Evolutionary conservation across 2,888 invertebrate species (phyloP).

Genomic region (Xestia ashworthii): DNA sequence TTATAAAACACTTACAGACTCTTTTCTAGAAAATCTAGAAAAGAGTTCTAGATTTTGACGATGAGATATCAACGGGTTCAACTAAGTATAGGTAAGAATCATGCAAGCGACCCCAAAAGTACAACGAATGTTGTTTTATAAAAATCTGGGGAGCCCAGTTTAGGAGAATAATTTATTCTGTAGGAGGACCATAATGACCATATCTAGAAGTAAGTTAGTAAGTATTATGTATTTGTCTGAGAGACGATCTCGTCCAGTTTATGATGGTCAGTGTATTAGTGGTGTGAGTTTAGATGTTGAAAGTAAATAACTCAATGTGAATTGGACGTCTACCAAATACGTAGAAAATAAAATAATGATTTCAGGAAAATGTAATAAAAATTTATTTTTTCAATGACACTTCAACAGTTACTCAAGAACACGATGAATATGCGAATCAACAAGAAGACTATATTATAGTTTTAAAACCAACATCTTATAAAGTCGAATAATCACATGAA

Average conservation of each 20-base stretch:
- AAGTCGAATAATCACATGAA: conserved; percentile 17
- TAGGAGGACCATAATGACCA: background rate
- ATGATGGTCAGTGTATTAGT: background rate
- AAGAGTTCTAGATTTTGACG: too few relatives aligned
- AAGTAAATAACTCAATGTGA: background rate
- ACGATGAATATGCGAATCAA: background rate
- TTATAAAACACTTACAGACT: background rate
- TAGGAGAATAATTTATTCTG: background rate
- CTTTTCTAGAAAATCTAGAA: too few relatives aligned
- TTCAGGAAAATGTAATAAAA: background rate
- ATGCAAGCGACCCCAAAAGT: too few relatives aligned
- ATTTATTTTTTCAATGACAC: background rate
- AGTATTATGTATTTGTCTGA: too few relatives aligned
- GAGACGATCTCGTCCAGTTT: background rate
- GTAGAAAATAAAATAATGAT: background rate
- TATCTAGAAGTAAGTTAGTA: background rate
- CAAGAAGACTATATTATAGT: background rate
- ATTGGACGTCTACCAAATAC: background rate
- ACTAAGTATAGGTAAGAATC: too few relatives aligned
- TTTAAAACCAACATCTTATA: background rate
- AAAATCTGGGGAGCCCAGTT: background rate
- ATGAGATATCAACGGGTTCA: too few relatives aligned
- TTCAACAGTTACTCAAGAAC: background rate
- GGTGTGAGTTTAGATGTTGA: background rate
- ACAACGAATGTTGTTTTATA: background rate